phyloP scores from a whole-genome alignment of 2,797 vertebrate species.

The Oceanodroma leucorhoa region DNA sequence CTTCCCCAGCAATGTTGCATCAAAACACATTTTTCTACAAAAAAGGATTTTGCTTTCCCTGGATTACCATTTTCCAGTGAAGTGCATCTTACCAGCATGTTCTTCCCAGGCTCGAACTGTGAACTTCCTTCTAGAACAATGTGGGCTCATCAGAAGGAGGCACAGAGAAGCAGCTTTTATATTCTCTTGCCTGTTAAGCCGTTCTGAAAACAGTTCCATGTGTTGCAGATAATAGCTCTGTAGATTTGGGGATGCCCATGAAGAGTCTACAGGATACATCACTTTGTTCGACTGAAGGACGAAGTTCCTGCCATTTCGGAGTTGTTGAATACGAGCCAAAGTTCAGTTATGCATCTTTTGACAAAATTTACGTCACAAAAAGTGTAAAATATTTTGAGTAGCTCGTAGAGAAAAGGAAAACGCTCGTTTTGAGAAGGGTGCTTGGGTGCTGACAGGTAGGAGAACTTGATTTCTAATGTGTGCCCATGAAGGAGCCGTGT shows the following conservation, averaged over 20 bases:
- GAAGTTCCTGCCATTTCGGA: neutral
- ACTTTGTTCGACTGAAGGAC: neutral
- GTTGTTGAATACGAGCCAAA: neutral
- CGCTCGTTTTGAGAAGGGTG: neutral
- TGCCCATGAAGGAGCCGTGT: neutral
- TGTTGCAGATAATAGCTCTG: neutral
- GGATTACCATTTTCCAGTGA: neutral
- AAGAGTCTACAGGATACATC: neutral
- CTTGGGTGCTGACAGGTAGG: neutral
- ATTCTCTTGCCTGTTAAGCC: neutral
- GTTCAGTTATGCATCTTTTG: neutral
- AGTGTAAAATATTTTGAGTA: neutral
- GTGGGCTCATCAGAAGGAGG: neutral
- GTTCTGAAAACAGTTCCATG: neutral
- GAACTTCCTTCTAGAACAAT: neutral
- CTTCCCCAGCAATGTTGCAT: neutral
- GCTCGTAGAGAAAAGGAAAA: neutral
- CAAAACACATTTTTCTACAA: neutral
- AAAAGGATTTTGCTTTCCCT: neutral
- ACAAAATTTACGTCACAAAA: neutral
- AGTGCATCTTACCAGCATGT: neutral
- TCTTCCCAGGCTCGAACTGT: neutral
- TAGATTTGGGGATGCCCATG: neutral
- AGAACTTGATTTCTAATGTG: neutral
- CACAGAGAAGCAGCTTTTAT: neutral